Base-by-base conservation (phyloP, 2,113 vertebrate species). In the Halcyon senegalensis region DNA sequence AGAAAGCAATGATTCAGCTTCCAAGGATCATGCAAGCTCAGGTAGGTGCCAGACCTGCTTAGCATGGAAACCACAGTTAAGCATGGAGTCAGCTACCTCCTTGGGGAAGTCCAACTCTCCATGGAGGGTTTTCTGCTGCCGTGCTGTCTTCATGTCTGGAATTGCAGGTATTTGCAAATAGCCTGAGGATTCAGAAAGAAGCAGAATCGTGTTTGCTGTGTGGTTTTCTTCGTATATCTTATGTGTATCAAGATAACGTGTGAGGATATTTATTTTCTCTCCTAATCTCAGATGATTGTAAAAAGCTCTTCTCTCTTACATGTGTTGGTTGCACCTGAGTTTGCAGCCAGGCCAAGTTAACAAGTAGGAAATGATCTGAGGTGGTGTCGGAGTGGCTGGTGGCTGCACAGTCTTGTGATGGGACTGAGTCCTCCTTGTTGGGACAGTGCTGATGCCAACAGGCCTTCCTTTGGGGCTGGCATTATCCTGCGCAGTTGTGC, bases 1-100 rank as follows among this genome's bases (percentile, higher is more conserved):
- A 73, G 78, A 90, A 85, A 72, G 90, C 44, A 58, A 60, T 75
- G 92, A 68, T 94, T 95, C 69, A 78, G 51, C 51, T 91, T 69
- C n/a, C 46, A 14, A 46, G 69, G 66, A 93, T 91, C 69, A 62
- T 20, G 43, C 43, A 67, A 53, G 58, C 84, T 82, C 13, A 10
- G 35, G 39, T 31, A 72, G 48, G 77, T 86, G 77, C 59, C 81
- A 86, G 80, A 74, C 50, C 37, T 58, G 77, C 56, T 87, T 81
- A 84, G 62, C 78, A 60, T 75, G 82, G 66, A 77, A 68, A 70
- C 75, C 13, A 7, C 66, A 63, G 66, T 87, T 78, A 67, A 46
- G 11, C 2, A 2, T 75, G 70, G 60, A 67, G 51, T 55, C 56
- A 50, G 56, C 78, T 90, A 30, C 28, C 37, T 88, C 75, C 67